Conservation (phyloP, 2,797 vertebrate species). For the Microctenopoma stevenorrisi region DNA sequence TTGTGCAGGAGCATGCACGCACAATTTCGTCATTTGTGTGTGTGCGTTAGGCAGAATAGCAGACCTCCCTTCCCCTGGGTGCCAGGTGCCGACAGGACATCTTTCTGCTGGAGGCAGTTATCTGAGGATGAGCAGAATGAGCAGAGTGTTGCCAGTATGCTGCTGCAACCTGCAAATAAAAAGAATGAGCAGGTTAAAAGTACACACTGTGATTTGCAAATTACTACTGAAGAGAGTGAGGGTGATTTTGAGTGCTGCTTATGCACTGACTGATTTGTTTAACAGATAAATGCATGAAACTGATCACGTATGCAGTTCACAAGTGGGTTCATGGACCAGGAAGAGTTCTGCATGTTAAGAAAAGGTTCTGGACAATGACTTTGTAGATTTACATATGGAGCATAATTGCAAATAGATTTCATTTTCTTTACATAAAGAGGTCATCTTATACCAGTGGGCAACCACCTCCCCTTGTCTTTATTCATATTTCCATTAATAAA, state of each 20-base stretch:
- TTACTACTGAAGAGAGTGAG: slow-evolving; percentile 6
- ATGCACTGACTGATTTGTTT: background rate
- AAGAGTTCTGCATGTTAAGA: background rate
- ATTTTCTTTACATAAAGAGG: background rate
- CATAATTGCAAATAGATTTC: background rate
- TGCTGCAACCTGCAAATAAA: slow-evolving; percentile 65
- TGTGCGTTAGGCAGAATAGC: slow-evolving; percentile 45
- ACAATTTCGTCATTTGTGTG: slow-evolving; percentile 18
- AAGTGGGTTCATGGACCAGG: too few relatives aligned
- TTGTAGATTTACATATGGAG: too few relatives aligned
- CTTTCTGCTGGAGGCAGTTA: slow-evolving; percentile 79
- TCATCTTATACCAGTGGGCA: too few relatives aligned
- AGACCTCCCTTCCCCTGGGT: slow-evolving; percentile 68
- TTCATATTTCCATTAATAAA: too few relatives aligned
- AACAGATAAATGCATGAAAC: background rate
- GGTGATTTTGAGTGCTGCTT: slow-evolving; percentile 4
- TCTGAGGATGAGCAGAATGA: slow-evolving; percentile 72
- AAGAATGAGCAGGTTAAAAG: slow-evolving; percentile 40
- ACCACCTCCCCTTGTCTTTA: too few relatives aligned
- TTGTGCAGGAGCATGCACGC: slow-evolving; percentile 29
- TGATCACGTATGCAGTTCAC: background rate
- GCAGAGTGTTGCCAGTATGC: slow-evolving; percentile 58
- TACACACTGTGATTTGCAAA: slow-evolving; percentile 20
- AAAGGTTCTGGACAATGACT: background rate
- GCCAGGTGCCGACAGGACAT: slow-evolving; percentile 79